A percentile compares a stretch with the other conserved stretches of the same genome.
Evolutionary conservation across 1,140 invertebrate genomes (phyloP).

Genomic region (Microplitis demolitor): DNA sequence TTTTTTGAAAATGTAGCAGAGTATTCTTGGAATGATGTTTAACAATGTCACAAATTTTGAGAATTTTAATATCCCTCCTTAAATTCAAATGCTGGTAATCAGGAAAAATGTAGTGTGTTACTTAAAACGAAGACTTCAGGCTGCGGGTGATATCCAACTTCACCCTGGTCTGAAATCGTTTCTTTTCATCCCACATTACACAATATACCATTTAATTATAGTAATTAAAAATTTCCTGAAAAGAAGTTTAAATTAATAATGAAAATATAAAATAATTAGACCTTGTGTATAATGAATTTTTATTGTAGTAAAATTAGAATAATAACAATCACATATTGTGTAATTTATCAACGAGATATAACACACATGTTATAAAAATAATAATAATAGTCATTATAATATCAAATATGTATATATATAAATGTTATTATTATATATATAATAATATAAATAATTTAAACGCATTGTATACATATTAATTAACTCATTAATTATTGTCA

Average conservation of each 20-base stretch:
- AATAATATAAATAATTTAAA: slow-evolving; percentile 61
- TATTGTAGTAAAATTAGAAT: slow-evolving; percentile 62
- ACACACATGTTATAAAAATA: slow-evolving; percentile 52
- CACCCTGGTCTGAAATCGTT: too few species aligned
- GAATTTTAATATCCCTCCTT: too few species aligned
- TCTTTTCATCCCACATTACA: too few species aligned
- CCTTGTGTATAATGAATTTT: slow-evolving; percentile 43
- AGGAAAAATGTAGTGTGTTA: too few species aligned
- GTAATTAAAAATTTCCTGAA: too few species aligned
- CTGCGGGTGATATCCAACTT: too few species aligned
- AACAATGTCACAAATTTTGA: too few species aligned
- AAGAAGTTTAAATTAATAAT: neutral
- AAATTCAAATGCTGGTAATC: too few species aligned
- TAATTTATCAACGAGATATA: slow-evolving; percentile 61
- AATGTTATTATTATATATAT: slow-evolving; percentile 6
- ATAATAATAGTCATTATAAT: slow-evolving; percentile 1
- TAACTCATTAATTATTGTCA: slow-evolving; percentile 9
- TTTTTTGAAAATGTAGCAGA: too few species aligned
- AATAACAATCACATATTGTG: slow-evolving; percentile 64
- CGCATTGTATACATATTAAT: slow-evolving; percentile 50
- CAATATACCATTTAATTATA: too few species aligned
- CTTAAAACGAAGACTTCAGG: too few species aligned
- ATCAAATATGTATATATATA: neutral
- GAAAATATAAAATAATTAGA: neutral
- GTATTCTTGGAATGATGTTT: too few species aligned